Base-by-base conservation (phyloP, 2,888 invertebrate species). In the Petrolisthes manimaculis region DNA sequence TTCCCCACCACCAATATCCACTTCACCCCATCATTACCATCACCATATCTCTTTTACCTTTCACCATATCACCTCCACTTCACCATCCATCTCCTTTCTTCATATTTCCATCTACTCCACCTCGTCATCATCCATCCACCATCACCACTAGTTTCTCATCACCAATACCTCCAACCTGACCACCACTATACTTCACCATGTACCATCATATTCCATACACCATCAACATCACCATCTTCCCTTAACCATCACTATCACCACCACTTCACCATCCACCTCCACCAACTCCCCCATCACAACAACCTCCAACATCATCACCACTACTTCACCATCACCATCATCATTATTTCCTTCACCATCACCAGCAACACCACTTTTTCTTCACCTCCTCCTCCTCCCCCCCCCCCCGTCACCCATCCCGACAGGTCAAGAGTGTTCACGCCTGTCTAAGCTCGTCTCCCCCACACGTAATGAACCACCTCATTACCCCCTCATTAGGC, bases 381-480 rank as follows among this genome's bases (percentile, higher is more conserved):
- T 14, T 9, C 61, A 61, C 1, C 61, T 18, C 9, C 12, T 61
- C 18, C 61, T 61, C 12, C 1, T 61, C 18, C 21, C 1, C 37
- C 37, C 2, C 37, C 37, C 37, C 37, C 37, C 37, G 2, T 37
- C 37, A 37, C 37, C 37, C 37, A 37, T 37, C 37, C 37, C 37
- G 37, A 37, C 37, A 37, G 37, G 37, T 37, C 37, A 37, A 37
- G 37, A 37, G 37, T 37, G 71, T 71, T 71, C 71, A 71, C 71
- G 71, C 71, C 71, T 71, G 71, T 71, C 71, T 71, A n/a, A 21
- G n/a, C n/a, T 71, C 71, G 71, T 71, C 71, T 71, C 18, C 6
- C 37, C 21, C 71, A n/a, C 71, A n/a, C 71, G 21, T 71, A 71
- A 71, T 71, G 12, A 71, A 71, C 71, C 71, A 18, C 18, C 71